Base-by-base conservation (phyloP, 2,797 vertebrate genomes). In the Gila robusta region DNA sequence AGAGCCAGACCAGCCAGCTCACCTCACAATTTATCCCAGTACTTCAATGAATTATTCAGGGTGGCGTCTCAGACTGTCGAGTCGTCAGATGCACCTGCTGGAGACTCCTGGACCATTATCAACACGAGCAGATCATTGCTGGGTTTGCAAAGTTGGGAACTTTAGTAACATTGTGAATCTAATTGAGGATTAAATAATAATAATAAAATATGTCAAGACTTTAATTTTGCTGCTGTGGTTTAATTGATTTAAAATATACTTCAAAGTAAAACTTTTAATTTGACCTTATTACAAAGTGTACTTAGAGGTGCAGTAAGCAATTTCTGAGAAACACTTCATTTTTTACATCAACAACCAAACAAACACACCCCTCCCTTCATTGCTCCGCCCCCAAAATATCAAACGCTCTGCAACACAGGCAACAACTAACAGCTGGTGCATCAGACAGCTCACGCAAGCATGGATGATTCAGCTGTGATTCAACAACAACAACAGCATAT, bases 11-110 rank as follows among this genome's bases (percentile, higher is more conserved):
- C 47, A 21, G 44, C 10, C 66, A 71, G 16, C 56, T 72, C 70
- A 73, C 39, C 54, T 37, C 41, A 6, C 23, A 67, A 21, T 84
- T 54, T 69, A 69, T 67, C 83, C 74, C 66, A 26, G 66, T 39
- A 59, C n/a, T 23, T 39, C 56, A 26, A 78, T 84, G 35, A 84
- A 84, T 84, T 79, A 84, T 84, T 84, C 74, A 84, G 49, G 32
- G 44, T 52, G 62, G 16, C 1, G 32, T 52, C 82, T 77, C 54
- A 83, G 56, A 77, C 59, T 28, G 4, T 26, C 16, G 21, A 83
- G 82, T 39, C 21, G 21, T 83, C 71, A 66, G 82, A 76, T 54
- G 64, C 28, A 19, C 71, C 39, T 49, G 70, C 69, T 73, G 8
- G 10, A 74, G 56, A 73, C 9, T 83, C 5, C 52, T 28, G 26